These are phyloP conservation scores for Latheticus oryzae DNA, from an alignment of 2,888 invertebrate genomes.

Conservation along the genomic window DNA sequence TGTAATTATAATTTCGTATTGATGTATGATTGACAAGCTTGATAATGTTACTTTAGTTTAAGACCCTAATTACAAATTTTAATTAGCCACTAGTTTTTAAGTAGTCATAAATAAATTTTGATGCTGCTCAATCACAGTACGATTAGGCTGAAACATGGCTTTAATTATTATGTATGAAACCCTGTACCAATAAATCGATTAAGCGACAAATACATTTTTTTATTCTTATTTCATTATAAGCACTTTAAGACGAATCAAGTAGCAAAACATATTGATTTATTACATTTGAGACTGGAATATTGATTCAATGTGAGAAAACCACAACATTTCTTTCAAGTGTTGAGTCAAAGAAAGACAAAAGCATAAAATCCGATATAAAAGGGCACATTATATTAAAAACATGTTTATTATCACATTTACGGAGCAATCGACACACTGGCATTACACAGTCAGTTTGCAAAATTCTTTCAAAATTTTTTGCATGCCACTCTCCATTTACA, in stretches of 20 bases:
- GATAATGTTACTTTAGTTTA: constrained; percentile 52
- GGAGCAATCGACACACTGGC: constrained; percentile 59
- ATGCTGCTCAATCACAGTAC: constrained; percentile 33
- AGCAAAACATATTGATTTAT: too few species aligned
- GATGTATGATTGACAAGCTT: constrained; percentile 54
- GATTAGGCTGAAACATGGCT: constrained; percentile 53
- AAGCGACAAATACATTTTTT: constrained; percentile 28
- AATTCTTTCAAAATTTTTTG: constrained; percentile 46
- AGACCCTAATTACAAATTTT: constrained; percentile 54
- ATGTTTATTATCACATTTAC: constrained; percentile 66
- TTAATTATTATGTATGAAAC: constrained; percentile 43
- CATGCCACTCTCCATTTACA: constrained; percentile 48
- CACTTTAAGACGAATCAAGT: too few species aligned
- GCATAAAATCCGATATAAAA: constrained; percentile 52
- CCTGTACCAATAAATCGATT: constrained; percentile 24
- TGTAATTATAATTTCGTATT: constrained; percentile 54
- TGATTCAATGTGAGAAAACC: constrained; percentile 37
- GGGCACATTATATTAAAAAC: constrained; percentile 61
- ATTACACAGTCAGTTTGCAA: constrained; percentile 45
- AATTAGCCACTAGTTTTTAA: constrained; percentile 45
- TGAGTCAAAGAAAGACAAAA: constrained; percentile 21
- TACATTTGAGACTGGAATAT: constrained; percentile 20
- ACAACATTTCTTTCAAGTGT: constrained; percentile 25
- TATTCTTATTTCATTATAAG: constrained; percentile 14
- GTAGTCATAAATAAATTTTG: constrained; percentile 36